These are phyloP conservation scores for Drosophila eugracilis DNA, from an alignment of 1,140 invertebrate genomes.

Conservation along the genomic window DNA sequence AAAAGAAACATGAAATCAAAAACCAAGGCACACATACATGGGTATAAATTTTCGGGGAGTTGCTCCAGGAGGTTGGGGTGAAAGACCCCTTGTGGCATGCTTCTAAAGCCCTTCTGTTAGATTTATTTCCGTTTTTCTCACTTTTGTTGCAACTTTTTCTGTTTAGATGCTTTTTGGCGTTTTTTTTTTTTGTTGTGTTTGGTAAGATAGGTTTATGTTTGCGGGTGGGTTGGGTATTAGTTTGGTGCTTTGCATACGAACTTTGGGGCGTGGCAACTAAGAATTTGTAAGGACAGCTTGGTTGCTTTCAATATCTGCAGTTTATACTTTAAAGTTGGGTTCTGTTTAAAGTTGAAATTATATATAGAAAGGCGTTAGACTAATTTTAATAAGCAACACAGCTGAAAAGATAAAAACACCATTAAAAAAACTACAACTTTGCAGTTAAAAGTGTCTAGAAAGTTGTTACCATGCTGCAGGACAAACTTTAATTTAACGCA, in stretches of 20 bases:
- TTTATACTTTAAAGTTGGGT: conserved; percentile 40
- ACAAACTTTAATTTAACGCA: conserved; percentile 35
- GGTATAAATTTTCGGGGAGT: conserved; percentile 21
- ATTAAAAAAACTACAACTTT: neutral
- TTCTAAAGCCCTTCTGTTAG: conserved; percentile 77
- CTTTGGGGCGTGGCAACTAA: conserved; percentile 17
- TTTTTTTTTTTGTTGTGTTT: conserved; percentile 21
- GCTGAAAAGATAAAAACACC: too few relatives aligned
- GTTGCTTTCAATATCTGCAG: conserved; percentile 42
- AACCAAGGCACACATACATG: conserved; percentile 45
- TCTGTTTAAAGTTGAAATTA: too few relatives aligned
- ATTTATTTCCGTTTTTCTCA: conserved; percentile 75
- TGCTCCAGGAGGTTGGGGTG: conserved; percentile 1
- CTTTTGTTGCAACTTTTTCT: conserved; percentile 72
- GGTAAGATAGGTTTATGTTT: conserved; percentile 40
- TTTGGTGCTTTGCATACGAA: conserved; percentile 44
- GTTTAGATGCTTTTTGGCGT: conserved; percentile 13
- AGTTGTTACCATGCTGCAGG: conserved; percentile 53
- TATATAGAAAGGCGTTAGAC: too few relatives aligned
- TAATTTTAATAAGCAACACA: too few relatives aligned
- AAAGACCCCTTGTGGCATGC: conserved; percentile 16
- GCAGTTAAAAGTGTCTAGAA: conserved; percentile 49
- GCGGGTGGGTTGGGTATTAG: conserved; percentile 50
- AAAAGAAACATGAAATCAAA: conserved; percentile 60
- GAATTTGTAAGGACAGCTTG: too few relatives aligned